Evolutionary conservation across 2,113 vertebrate species (phyloP), one percentile per base, ranked within the genome.

Genomic region (Pterophyllum scalare): DNA sequence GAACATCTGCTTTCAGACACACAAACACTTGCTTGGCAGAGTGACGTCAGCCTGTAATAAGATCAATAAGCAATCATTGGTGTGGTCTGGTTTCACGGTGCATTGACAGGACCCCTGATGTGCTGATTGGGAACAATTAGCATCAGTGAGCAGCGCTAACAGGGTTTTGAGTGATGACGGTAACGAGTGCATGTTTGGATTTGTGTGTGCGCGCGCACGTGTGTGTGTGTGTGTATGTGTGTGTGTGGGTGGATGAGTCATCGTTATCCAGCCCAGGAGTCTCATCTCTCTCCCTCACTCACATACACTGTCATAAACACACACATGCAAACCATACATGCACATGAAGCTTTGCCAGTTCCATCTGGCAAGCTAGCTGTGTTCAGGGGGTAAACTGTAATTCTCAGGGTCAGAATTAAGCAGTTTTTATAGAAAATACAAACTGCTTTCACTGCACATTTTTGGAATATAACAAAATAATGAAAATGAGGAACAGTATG

Each of bases 61-160:
- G 89, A 91, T 94, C 89, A 91, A 94, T 91, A 91, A 84, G 91
- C 83, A 87, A 84, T 93, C 43, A 70, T 80, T 85, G 85, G 81
- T 80, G 82, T 80, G 91, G 75, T 92, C 89, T 91, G 89, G 89
- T 87, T 91, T 88, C 85, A 83, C 77, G 8, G 83, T 38, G 77
- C 88, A 90, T 90, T 59, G 87, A 91, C 87, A 79, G 65, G 75
- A 84, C 74, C 84, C 58, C 90, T 85, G 80, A 94, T 88, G 79
- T 64, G 19, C 81, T 77, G 82, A 89, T 91, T 90, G 88, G 84
- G 80, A 92, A 86, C 91, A 92, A 91, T 94, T 93, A 92, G 87
- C 89, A 87, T 88, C 84, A 83, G 62, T 70, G 82, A 89, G 75
- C 58, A 8, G 61, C 56, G 4, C 89, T 92, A 92, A 93, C 89